Percentiles rank a stretch among this genome's conserved stretches.
Evolutionary conservation across 1,140 invertebrate species (phyloP).

Genomic region (Sinella curviseta): DNA sequence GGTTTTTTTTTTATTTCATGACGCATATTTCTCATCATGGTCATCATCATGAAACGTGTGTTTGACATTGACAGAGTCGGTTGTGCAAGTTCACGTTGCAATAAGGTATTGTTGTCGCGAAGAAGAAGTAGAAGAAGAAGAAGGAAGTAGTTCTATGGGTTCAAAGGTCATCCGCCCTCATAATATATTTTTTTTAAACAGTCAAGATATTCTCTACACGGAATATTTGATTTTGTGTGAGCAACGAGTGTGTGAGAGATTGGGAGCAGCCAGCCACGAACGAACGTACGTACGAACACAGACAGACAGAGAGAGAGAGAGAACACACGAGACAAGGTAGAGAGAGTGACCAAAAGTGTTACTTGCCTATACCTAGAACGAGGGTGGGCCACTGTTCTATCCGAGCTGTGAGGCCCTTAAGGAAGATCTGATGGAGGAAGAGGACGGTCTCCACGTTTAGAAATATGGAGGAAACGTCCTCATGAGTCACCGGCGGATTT

Average conservation of each 20-base stretch:
- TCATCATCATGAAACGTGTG: no score
- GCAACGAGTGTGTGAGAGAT: not conserved
- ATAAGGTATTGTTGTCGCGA: no score
- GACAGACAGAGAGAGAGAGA: not conserved
- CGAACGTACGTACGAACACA: not conserved
- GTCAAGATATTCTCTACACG: no score
- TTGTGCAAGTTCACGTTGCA: no score
- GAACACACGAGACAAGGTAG: slow-evolving; percentile 8
- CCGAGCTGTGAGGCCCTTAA: slow-evolving; percentile 86
- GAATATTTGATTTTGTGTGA: not conserved
- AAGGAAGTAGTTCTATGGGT: no score
- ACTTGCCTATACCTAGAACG: slow-evolving; percentile 69
- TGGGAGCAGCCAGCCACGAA: slow-evolving; percentile 3
- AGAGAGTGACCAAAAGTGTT: slow-evolving; percentile 29
- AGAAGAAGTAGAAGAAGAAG: no score
- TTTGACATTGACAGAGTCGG: no score
- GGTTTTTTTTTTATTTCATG: no score
- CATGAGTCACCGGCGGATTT: slow-evolving; percentile 88
- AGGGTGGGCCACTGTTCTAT: slow-evolving; percentile 92
- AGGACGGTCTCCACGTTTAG: slow-evolving; percentile 90
- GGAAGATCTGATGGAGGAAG: slow-evolving; percentile 78
- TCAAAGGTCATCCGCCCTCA: no score
- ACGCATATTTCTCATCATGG: no score
- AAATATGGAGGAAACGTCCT: slow-evolving; percentile 94
- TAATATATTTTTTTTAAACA: no score